These are phyloP conservation scores for Pseudochirops corinnae DNA, from an alignment of 2,797 vertebrate genomes.

Conservation along the genomic window DNA sequence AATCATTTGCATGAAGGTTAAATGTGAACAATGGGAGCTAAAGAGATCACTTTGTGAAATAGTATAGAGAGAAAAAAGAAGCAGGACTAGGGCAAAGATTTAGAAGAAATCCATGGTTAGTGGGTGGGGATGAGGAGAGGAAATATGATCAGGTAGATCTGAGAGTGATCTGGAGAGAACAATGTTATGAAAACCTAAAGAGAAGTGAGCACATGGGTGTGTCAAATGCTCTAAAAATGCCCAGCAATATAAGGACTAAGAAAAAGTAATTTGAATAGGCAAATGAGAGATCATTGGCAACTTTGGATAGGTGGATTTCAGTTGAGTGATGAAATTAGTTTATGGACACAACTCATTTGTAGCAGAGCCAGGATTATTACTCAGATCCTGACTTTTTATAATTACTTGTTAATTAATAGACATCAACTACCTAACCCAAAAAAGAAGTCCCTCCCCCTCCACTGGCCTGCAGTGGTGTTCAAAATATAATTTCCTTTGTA, in stretches of 20 bases:
- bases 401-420: background rate
- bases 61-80: background rate
- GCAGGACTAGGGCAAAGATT: background rate
- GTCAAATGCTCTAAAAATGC: background rate
- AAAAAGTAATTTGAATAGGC: background rate
- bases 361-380: background rate
- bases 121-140: background rate
- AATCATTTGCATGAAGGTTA: background rate
- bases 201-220: background rate
- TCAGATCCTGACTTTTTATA: background rate
- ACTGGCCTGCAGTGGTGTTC: background rate
- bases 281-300: background rate
- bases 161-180: background rate
- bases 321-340: background rate
- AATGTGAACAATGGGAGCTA: background rate
- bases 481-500: background rate
- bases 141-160: background rate
- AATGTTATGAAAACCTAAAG: background rate
- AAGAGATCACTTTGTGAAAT: background rate
- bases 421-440: background rate
- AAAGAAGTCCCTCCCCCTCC: background rate
- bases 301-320: background rate
- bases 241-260: background rate
- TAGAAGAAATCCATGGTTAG: background rate
- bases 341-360: background rate